These are phyloP conservation scores for Reinhardtius hippoglossoides DNA, from an alignment of 2,113 vertebrate genomes.

Conservation along the genomic window DNA sequence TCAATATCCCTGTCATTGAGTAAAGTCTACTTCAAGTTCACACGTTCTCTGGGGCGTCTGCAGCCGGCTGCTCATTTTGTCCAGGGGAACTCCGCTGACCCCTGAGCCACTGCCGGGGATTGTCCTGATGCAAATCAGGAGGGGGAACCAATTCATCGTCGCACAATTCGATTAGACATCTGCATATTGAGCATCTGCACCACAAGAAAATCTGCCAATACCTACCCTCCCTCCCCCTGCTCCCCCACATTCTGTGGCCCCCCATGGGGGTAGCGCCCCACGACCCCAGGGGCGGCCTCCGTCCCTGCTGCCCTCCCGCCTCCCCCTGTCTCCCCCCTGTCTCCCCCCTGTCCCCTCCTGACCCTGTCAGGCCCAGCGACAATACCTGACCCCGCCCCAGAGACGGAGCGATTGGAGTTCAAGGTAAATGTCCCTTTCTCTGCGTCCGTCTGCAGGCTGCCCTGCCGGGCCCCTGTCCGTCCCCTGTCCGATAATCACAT, in stretches of 20 bases:
- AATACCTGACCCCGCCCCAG: conserved; percentile 77
- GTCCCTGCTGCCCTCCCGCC: conserved; percentile 49
- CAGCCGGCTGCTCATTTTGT: conserved; percentile 80
- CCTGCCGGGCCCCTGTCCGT: conserved; percentile 42
- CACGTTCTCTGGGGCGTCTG: conserved; percentile 76
- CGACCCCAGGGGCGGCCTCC: conserved; percentile 69
- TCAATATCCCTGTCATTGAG: conserved; percentile 76
- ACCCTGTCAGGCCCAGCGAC: conserved; percentile 74
- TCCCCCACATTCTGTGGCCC: conserved; percentile 38
- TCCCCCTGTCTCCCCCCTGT: conserved; percentile 46
- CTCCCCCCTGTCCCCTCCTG: conserved; percentile 55
- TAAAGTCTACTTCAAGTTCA: conserved; percentile 83
- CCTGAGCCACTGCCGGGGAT: conserved; percentile 72
- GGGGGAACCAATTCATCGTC: conserved; percentile 75
- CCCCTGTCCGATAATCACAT: conserved; percentile 67
- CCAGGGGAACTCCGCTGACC: conserved; percentile 77
- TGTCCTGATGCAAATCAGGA: conserved; percentile 83
- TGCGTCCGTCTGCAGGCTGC: conserved; percentile 59
- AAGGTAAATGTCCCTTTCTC: conserved; percentile 81
- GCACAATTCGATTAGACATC: conserved; percentile 84
- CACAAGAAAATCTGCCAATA: conserved; percentile 80
- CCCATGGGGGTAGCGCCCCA: conserved; percentile 64
- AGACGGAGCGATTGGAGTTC: conserved; percentile 79
- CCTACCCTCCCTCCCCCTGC: conserved; percentile 45
- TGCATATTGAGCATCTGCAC: conserved; percentile 86